Percentiles rank a stretch among this genome's conserved stretches.
These are phyloP conservation scores for Aphis gossypii DNA, from an alignment of 1,140 invertebrate genomes.

Conservation along the genomic window DNA sequence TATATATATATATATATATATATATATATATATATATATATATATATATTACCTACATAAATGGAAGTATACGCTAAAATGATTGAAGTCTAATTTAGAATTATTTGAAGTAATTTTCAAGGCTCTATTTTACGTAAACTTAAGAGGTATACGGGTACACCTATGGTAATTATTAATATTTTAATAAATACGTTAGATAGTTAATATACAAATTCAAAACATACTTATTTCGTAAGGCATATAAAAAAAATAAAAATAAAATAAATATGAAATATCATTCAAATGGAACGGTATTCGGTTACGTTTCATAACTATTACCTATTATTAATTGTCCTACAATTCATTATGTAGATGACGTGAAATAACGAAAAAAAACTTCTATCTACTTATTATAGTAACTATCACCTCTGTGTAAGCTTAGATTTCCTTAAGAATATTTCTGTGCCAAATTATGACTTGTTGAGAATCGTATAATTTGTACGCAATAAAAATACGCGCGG, in stretches of 20 bases:
- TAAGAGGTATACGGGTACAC: neutral
- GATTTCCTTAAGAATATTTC: neutral
- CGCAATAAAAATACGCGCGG: neutral
- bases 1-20: too few relatives aligned
- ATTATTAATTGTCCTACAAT: slow-evolving; percentile 15
- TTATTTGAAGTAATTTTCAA: neutral
- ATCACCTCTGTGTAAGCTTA: neutral
- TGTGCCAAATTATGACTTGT: neutral
- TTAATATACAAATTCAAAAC: neutral
- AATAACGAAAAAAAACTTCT: neutral
- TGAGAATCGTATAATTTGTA: neutral
- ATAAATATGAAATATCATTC: slow-evolving; percentile 2
- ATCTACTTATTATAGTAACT: neutral
- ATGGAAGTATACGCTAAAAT: neutral
- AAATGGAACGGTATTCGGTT: neutral
- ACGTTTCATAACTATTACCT: neutral
- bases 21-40: too few relatives aligned
- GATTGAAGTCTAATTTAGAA: neutral
- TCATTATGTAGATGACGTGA: neutral
- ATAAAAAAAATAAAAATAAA: neutral
- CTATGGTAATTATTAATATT: neutral
- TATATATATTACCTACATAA: neutral
- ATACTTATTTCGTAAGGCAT: neutral
- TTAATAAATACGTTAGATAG: neutral
- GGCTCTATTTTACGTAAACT: neutral